These are phyloP conservation scores for Choreutis nemorana DNA, from an alignment of 2,888 invertebrate species.

Conservation along the genomic window DNA sequence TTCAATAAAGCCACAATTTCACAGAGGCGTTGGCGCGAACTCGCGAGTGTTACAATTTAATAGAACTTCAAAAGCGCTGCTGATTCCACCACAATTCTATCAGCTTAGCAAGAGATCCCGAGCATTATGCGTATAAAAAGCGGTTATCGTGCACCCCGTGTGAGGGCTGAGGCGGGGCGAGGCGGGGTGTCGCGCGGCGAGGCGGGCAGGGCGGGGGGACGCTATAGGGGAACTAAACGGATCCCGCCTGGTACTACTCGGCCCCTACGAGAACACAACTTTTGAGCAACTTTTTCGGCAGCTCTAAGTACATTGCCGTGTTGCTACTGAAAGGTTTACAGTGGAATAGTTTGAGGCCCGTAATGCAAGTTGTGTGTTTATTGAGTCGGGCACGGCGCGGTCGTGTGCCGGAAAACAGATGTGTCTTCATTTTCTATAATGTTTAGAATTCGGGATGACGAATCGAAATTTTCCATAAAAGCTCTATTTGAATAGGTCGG, in stretches of 20 bases:
- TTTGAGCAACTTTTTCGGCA: conserved; percentile 32
- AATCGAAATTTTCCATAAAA: too few species aligned
- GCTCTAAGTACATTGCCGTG: conserved; percentile 41
- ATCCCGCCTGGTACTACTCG: conserved; percentile 22
- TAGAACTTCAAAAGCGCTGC: conserved; percentile 64
- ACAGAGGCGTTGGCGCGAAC: conserved; percentile 56
- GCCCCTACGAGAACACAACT: conserved; percentile 26
- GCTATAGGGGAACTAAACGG: conserved; percentile 18
- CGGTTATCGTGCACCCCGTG: conserved; percentile 47
- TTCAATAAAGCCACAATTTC: conserved; percentile 62
- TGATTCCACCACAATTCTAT: conserved; percentile 64
- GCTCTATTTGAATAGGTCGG: too few species aligned
- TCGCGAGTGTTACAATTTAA: conserved; percentile 62
- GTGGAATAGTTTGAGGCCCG: conserved; percentile 17
- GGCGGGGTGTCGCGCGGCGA: conserved; percentile 8
- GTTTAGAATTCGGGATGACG: conserved; percentile 18
- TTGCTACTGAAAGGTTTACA: conserved; percentile 20
- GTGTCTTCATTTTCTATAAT: conserved; percentile 22
- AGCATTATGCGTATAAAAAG: conserved; percentile 64
- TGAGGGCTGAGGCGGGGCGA: conserved; percentile 12
- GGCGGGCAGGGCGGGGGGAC: conserved; percentile 6
- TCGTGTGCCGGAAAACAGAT: conserved; percentile 19
- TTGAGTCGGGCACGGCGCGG: neutral
- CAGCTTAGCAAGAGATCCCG: conserved; percentile 61
- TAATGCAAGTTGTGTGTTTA: conserved; percentile 13